These are phyloP conservation scores for Mesoclemmys tuberculata DNA, from an alignment of 2,113 vertebrate genomes.

Conservation along the genomic window DNA sequence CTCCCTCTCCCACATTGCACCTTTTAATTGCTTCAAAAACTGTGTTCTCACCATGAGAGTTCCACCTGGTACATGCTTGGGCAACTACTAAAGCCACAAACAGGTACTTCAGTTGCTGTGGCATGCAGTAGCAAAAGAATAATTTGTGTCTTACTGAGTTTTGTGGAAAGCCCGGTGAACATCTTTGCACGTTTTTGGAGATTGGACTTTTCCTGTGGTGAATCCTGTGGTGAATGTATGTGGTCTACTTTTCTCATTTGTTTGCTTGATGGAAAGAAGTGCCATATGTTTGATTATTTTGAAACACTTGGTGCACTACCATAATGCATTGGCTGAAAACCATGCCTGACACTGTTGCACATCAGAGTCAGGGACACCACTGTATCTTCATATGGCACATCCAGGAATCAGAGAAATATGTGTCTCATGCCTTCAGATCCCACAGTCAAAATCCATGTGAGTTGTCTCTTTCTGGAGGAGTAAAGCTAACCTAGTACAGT, in stretches of 20 bases:
- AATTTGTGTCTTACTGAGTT: neutral
- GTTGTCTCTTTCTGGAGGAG: neutral
- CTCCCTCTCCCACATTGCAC: neutral
- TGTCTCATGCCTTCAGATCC: neutral
- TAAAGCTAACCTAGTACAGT: rapidly evolving
- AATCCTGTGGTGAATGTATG: slow-evolving; percentile 18
- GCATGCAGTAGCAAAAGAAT: neutral
- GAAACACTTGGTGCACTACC: neutral
- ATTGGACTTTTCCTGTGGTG: neutral
- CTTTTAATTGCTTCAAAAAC: neutral
- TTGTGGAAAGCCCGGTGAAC: neutral
- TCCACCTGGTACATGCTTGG: neutral
- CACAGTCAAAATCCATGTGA: neutral
- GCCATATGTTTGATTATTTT: slow-evolving; percentile 40
- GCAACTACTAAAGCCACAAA: neutral
- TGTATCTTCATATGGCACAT: neutral
- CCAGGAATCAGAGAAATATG: neutral
- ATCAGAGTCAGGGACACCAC: neutral
- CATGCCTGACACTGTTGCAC: neutral
- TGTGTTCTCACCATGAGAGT: neutral
- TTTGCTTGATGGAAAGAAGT: slow-evolving; percentile 52
- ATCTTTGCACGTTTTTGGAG: neutral
- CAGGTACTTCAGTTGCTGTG: neutral
- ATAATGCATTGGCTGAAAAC: neutral
- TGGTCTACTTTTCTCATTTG: neutral